Base-by-base conservation (phyloP, 2,797 vertebrate species). In the Takifugu ocellatus region DNA sequence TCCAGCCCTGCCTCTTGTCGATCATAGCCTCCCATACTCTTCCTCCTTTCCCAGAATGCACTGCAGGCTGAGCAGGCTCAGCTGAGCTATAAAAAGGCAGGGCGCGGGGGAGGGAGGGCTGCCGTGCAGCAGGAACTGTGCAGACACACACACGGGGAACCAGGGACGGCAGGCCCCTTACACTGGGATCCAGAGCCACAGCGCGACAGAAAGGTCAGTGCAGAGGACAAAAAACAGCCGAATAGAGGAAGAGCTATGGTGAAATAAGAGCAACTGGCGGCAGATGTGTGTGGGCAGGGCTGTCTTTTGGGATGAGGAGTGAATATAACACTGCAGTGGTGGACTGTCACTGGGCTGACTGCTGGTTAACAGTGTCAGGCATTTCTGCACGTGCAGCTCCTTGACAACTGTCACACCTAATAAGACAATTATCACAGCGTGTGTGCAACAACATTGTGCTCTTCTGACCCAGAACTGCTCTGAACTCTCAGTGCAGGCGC, bases 41-140 rank as follows among this genome's bases (percentile, higher is more conserved):
- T 78, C 63, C 65, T 66, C 77, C 63, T 72, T 86, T 80, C 89
- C 90, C 84, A 84, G 74, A 82, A 88, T 91, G 86, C 92, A 85
- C 1, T 15, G 76, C 85, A 31, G 65, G 21, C 72, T 77, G 75
- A 80, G 75, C 78, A 86, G 84, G 76, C 82, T 81, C 75, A 89
- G 87, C 83, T 53, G 74, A 73, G 83, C 88, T 91, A 91, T 93
- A 91, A 88, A 92, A 92, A 90, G 90, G 71, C 63, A 51, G 21
- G 5, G 60, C 39, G 66, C 50, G 73, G 77, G 77, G 74, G 84
- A 78, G 85, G 88, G 82, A 85, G 88, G 84, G 84, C 79, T 74
- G 88, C 84, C 74, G 85, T 88, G 73, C 87, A 88, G 86, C 71
- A 89, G 85, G 77, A 88, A 88, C 80, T 76, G 88, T 84, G 82